phyloP scores from a whole-genome alignment of 2,888 invertebrate genomes.

The Folsomia candida region DNA sequence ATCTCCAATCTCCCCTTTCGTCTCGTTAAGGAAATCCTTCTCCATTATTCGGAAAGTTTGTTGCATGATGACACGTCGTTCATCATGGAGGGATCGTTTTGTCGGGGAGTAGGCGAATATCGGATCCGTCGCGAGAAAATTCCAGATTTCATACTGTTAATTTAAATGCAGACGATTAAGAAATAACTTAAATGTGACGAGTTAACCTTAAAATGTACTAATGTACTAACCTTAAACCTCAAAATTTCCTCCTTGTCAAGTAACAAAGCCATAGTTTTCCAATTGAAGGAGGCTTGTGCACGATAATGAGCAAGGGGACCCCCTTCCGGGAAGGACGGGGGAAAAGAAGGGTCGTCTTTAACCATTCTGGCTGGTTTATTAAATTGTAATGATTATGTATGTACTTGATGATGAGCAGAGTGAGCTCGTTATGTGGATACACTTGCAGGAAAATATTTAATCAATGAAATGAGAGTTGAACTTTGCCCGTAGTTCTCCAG shows the following conservation, averaged over 20 bases:
- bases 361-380: not conserved
- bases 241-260: conserved; percentile 75
- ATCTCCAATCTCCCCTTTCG: conserved; percentile 40
- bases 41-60: conserved; percentile 65
- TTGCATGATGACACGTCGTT: conserved; percentile 62
- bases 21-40: conserved; percentile 61
- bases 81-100: conserved; percentile 56
- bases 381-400: too few species aligned
- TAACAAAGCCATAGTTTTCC: conserved; percentile 77
- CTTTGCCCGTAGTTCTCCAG: too few species aligned
- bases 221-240: conserved; percentile 68
- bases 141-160: conserved; percentile 61
- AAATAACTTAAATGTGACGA: not conserved
- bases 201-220: not conserved
- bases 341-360: too few species aligned
- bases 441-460: too few species aligned
- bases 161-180: conserved; percentile 19
- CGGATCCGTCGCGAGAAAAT: conserved; percentile 62
- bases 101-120: conserved; percentile 59
- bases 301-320: conserved; percentile 79
- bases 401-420: too few species aligned
- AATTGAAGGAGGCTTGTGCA: conserved; percentile 75
- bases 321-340: conserved; percentile 58
- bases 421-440: too few species aligned
- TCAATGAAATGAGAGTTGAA: too few species aligned